Conservation (phyloP, 2,888 invertebrate species). For the Drosophila lacicola region DNA sequence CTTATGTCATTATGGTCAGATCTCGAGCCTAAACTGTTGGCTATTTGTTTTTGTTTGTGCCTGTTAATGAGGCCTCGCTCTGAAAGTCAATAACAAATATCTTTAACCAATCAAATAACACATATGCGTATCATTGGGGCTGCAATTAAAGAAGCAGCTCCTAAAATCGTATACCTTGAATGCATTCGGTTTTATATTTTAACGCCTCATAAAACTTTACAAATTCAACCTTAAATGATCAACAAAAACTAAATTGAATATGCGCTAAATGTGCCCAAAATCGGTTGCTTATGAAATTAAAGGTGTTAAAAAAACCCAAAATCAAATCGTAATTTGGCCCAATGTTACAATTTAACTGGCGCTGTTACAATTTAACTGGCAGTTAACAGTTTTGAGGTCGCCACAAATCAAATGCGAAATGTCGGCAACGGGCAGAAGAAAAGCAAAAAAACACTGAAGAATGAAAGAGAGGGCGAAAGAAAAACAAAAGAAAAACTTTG, state of each 20-base stretch:
- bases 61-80: constrained; percentile 64
- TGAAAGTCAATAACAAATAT: constrained; percentile 43
- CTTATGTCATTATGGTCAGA: constrained; percentile 64
- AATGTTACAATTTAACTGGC: constrained; percentile 54
- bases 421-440: constrained; percentile 26
- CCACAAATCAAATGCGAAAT: constrained; percentile 55
- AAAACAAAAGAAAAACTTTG: constrained; percentile 38
- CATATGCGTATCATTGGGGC: constrained; percentile 10
- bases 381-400: constrained; percentile 54
- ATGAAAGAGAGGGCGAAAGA: constrained; percentile 9
- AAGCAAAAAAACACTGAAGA: constrained; percentile 1
- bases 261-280: constrained; percentile 60
- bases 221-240: constrained; percentile 60
- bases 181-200: constrained; percentile 9
- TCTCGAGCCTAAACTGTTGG: constrained; percentile 50
- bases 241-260: constrained; percentile 38
- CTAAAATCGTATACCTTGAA: constrained; percentile 33
- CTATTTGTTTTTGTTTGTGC: constrained; percentile 32
- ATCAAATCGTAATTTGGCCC: constrained; percentile 47
- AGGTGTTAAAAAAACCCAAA: constrained; percentile 51
- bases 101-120: constrained; percentile 27
- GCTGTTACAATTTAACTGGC: constrained; percentile 47
- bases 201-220: constrained; percentile 62
- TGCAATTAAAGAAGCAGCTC: constrained; percentile 35
- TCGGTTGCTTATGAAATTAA: constrained; percentile 31